These are phyloP conservation scores for Tapirus terrestris DNA, from an alignment of 2,113 vertebrate species.

Conservation along the genomic window DNA sequence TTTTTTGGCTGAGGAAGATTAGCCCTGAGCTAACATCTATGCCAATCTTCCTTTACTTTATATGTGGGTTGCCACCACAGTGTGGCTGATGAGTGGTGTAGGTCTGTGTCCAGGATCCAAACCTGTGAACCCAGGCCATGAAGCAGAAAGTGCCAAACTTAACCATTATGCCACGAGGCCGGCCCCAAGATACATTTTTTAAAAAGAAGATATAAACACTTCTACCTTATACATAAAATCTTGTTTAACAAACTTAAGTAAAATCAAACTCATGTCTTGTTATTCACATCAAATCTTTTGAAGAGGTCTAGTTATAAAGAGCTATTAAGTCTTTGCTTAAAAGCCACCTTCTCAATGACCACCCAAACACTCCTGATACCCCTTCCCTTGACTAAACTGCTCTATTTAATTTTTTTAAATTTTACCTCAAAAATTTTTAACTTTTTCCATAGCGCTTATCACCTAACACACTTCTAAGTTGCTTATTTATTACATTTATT, in stretches of 20 bases:
- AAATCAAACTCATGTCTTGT: slow-evolving; percentile 25
- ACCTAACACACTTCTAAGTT: neutral
- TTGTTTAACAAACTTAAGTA: slow-evolving; percentile 21
- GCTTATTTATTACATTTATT: neutral
- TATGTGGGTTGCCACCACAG: too few relatives aligned
- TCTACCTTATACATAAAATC: neutral
- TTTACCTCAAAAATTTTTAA: neutral
- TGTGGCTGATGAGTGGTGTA: too few relatives aligned
- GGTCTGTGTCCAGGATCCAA: too few relatives aligned
- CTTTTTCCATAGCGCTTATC: neutral
- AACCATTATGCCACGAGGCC: too few relatives aligned
- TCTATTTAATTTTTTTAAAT: neutral
- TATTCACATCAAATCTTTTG: slow-evolving; percentile 1
- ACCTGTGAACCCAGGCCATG: too few relatives aligned
- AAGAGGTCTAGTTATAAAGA: slow-evolving; percentile 6
- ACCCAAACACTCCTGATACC: neutral
- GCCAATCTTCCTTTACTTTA: too few relatives aligned
- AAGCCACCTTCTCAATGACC: neutral
- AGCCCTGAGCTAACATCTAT: too few relatives aligned
- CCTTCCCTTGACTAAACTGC: neutral
- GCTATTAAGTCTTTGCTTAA: neutral
- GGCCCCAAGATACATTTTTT: neutral
- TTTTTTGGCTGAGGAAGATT: too few relatives aligned
- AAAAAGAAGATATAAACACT: neutral
- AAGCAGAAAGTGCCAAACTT: too few relatives aligned